phyloP scores from a whole-genome alignment of 2,797 vertebrate genomes.

The Spinus olivaceus region DNA sequence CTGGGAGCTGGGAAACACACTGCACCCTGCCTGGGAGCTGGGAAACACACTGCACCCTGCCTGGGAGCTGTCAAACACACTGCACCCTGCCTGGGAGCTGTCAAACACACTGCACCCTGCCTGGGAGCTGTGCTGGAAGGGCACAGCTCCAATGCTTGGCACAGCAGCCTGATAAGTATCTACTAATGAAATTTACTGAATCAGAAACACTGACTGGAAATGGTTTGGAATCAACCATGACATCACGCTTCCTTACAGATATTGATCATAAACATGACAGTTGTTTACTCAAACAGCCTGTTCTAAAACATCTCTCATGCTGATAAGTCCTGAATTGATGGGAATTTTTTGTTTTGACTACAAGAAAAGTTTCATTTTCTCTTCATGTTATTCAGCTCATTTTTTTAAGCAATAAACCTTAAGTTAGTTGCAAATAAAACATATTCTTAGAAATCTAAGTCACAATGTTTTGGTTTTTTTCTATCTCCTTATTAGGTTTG shows the following conservation, averaged over 20 bases:
- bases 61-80: not conserved
- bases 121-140: not conserved
- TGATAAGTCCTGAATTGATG: not conserved
- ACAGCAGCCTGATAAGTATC: not conserved
- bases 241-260: not conserved
- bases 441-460: not conserved
- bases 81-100: not conserved
- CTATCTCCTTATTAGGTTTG: not conserved
- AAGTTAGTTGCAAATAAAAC: not conserved
- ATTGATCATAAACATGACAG: fast-evolving
- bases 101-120: too few species aligned
- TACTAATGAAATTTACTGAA: too few species aligned
- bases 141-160: not conserved
- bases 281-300: not conserved
- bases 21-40: not conserved
- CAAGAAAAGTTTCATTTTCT: not conserved
- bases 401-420: not conserved
- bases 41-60: too few species aligned
- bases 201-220: not conserved
- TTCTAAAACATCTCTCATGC: not conserved
- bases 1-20: not conserved
- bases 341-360: not conserved
- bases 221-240: not conserved
- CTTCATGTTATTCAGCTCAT: not conserved
- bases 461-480: not conserved